These are phyloP conservation scores for Anolis sagrei DNA, from an alignment of 2,113 vertebrate genomes.

Conservation along the genomic window DNA sequence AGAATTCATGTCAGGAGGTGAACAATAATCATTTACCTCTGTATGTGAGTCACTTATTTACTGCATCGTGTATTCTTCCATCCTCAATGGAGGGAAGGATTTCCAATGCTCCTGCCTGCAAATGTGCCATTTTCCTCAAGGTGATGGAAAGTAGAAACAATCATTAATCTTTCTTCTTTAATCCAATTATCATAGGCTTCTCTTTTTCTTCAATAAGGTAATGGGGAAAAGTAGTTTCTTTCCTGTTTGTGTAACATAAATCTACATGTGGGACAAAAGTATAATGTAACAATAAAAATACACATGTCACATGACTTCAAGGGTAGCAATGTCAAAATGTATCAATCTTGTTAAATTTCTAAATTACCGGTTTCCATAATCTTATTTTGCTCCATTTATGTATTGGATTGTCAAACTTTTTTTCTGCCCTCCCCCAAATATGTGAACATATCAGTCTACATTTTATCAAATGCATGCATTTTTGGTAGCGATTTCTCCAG, in stretches of 20 bases:
- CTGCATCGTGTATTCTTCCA: slow-evolving; percentile 30
- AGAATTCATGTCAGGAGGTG: slow-evolving; percentile 51
- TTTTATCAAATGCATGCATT: too few species aligned
- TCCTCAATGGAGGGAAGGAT: slow-evolving; percentile 45
- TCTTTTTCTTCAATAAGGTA: slow-evolving; percentile 34
- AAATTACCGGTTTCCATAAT: background rate
- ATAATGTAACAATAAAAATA: background rate
- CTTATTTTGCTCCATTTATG: background rate
- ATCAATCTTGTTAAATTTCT: background rate
- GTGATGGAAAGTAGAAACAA: slow-evolving; percentile 37
- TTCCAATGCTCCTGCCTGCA: slow-evolving; percentile 44
- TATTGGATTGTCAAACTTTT: background rate
- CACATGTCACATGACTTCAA: background rate
- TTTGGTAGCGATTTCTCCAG: too few species aligned
- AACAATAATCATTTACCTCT: slow-evolving; percentile 62
- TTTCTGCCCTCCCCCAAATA: too few species aligned
- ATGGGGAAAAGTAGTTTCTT: slow-evolving; percentile 30
- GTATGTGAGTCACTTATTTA: slow-evolving; percentile 54
- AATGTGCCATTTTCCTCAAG: slow-evolving; percentile 47
- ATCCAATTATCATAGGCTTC: slow-evolving; percentile 39
- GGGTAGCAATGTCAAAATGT: background rate
- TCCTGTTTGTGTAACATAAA: background rate
- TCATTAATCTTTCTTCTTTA: slow-evolving; percentile 57
- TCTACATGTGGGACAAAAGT: background rate
- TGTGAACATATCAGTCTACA: too few species aligned